These are phyloP conservation scores for Hormiphora californensis DNA, from an alignment of 37 sponge, comb jelly and placozoan genomes.

Conservation along the genomic window DNA sequence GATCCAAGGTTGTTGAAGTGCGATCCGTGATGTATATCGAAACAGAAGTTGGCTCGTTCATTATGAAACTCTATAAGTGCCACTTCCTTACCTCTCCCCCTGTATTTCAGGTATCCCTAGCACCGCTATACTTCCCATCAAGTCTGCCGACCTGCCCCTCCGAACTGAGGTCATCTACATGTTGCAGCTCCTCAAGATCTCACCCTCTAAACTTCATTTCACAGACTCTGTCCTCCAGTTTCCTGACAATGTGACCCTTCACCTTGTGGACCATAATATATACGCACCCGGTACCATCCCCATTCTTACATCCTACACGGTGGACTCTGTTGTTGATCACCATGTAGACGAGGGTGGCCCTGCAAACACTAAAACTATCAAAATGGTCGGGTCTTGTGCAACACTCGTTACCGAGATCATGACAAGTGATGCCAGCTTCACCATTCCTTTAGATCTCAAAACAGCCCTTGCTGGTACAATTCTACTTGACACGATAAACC, in stretches of 20 bases:
- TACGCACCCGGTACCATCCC: neutral
- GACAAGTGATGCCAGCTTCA: neutral
- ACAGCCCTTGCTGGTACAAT: neutral
- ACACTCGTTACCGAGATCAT: neutral
- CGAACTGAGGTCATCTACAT: neutral
- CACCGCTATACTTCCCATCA: neutral
- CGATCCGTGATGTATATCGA: no score
- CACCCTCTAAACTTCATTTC: neutral
- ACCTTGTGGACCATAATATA: slow-evolving; percentile 4
- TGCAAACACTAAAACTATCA: neutral
- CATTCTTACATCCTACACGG: neutral
- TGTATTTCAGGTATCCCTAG: neutral
- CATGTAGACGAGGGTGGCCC: neutral
- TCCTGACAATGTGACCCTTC: neutral
- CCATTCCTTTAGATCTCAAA: neutral
- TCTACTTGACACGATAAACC: neutral
- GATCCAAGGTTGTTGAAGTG: no score
- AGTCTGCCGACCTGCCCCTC: neutral
- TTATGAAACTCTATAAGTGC: no score
- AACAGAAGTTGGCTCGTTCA: no score
- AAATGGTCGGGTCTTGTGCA: slow-evolving; percentile 5
- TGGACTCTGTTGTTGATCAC: neutral
- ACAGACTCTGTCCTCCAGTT: neutral
- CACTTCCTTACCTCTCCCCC: neutral
- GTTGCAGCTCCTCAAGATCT: neutral